phyloP scores from a whole-genome alignment of 2,113 vertebrate genomes.

The Hoplias malabaricus region DNA sequence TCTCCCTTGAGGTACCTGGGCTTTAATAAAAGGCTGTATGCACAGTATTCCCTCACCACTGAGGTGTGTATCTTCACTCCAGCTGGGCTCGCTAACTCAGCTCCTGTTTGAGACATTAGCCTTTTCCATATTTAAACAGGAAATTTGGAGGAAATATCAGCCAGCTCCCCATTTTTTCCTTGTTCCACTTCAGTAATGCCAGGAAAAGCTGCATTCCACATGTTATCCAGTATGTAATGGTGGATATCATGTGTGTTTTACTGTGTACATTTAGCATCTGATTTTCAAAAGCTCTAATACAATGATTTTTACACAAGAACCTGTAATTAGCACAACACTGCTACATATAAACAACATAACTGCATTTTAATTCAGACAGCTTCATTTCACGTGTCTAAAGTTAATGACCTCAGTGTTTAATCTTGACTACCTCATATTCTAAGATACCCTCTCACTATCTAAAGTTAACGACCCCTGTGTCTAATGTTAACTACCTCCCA shows the following conservation, averaged over 20 bases:
- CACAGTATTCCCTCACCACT: constrained; percentile 26
- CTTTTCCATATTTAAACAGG: constrained; percentile 65
- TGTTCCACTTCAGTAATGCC: not conserved
- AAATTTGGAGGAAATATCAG: constrained; percentile 50
- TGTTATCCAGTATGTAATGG: constrained; percentile 8
- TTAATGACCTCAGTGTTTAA: too few relatives aligned
- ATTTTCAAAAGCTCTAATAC: not conserved
- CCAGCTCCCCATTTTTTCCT: constrained; percentile 10
- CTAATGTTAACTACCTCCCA: too few relatives aligned
- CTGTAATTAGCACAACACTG: too few relatives aligned
- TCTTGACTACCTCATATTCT: too few relatives aligned
- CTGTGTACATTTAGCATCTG: constrained; percentile 11
- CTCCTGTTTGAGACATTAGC: constrained; percentile 52
- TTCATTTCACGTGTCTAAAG: too few relatives aligned
- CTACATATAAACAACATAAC: too few relatives aligned
- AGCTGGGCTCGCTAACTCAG: constrained; percentile 65
- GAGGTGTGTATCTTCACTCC: constrained; percentile 53
- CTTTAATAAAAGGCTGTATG: not conserved
- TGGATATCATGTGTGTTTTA: constrained; percentile 1
- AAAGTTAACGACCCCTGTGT: too few relatives aligned
- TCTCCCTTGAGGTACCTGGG: not conserved
- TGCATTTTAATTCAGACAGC: too few relatives aligned
- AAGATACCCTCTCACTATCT: too few relatives aligned
- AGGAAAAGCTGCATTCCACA: constrained; percentile 17
- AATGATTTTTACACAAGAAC: too few relatives aligned